Percentiles rank a stretch among this genome's conserved stretches.
phyloP scores from a whole-genome alignment of 2,888 invertebrate species.

The Drosophila algonquin region DNA sequence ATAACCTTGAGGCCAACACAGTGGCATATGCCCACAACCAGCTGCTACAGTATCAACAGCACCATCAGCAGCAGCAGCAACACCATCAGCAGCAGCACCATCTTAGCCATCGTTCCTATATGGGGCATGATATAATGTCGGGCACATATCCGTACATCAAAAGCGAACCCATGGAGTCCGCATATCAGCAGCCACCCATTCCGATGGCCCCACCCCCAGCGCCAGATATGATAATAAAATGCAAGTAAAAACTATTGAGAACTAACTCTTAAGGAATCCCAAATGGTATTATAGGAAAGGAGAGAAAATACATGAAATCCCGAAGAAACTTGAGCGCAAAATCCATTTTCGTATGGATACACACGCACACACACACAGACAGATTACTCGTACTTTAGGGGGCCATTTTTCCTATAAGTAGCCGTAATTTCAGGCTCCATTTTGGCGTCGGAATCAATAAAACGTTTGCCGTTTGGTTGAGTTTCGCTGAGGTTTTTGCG shows the following conservation, averaged over 20 bases:
- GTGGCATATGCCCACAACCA: constrained; percentile 77
- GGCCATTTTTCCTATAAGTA: constrained; percentile 52
- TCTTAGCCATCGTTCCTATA: constrained; percentile 61
- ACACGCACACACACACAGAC: constrained; percentile 9
- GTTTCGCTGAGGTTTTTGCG: constrained; percentile 70
- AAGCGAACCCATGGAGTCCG: constrained; percentile 72
- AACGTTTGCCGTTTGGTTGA: constrained; percentile 61
- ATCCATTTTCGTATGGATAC: constrained; percentile 49
- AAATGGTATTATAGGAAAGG: constrained; percentile 2
- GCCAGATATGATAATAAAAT: constrained; percentile 71
- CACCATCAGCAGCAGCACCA: constrained; percentile 30
- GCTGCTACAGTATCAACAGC: constrained; percentile 75
- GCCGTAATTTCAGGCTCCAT: constrained; percentile 63
- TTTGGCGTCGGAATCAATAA: constrained; percentile 71
- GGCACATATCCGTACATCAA: constrained; percentile 74
- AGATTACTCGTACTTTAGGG: constrained; percentile 2
- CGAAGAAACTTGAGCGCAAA: constrained; percentile 38
- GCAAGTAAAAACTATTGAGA: constrained; percentile 58
- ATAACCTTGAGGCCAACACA: constrained; percentile 75
- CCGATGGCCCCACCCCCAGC: constrained; percentile 72
- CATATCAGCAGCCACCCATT: constrained; percentile 55
- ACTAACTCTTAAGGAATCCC: neutral
- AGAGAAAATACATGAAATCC: constrained; percentile 17
- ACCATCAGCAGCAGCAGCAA: constrained; percentile 62
- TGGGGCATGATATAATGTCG: constrained; percentile 61